Conservation (phyloP, 2,113 vertebrate genomes). For the Psephotus haematonotus region DNA sequence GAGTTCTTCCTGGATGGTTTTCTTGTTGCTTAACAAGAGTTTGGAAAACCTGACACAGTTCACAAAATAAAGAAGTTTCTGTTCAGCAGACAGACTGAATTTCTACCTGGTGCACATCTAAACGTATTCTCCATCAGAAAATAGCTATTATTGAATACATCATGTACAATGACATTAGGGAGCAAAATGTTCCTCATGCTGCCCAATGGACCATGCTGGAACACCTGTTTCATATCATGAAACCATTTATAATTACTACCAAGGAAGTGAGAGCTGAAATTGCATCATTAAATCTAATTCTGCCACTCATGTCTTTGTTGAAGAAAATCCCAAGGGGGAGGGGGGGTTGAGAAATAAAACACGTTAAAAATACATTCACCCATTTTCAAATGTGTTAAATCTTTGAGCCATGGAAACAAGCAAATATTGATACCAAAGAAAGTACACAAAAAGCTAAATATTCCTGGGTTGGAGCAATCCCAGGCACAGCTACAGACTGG, state of each 20-base stretch:
- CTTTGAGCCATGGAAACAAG: neutral
- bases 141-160: neutral
- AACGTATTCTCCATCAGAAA: neutral
- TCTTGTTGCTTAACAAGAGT: neutral
- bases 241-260: conserved; percentile 30
- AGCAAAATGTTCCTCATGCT: neutral
- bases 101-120: neutral
- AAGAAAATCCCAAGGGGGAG: neutral
- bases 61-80: neutral
- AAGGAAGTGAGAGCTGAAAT: conserved; percentile 1
- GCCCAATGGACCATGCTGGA: conserved; percentile 28
- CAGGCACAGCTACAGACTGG: no score
- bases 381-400: neutral
- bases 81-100: neutral
- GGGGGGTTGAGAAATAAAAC: neutral
- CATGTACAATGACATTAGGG: neutral
- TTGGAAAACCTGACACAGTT: neutral
- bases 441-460: neutral
- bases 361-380: neutral
- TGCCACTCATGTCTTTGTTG: neutral
- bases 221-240: conserved; percentile 48
- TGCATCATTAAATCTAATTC: conserved; percentile 21
- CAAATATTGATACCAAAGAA: neutral
- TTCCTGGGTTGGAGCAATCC: no score
- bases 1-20: neutral